These are phyloP conservation scores for Baronia brevicornis DNA, from an alignment of 2,888 invertebrate species.

Conservation along the genomic window DNA sequence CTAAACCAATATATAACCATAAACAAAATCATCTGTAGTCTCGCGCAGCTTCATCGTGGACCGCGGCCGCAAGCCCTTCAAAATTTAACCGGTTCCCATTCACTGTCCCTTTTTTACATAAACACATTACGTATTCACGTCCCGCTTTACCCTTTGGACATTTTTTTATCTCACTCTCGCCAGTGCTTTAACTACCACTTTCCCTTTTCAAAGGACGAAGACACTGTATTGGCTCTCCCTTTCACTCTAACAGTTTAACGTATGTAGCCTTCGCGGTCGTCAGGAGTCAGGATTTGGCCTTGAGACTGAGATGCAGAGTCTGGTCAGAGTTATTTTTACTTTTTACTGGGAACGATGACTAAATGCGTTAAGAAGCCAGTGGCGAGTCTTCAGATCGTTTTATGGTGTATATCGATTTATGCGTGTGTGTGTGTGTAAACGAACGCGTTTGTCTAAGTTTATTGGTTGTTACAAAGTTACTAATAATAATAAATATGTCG, in stretches of 20 bases:
- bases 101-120: constrained; percentile 30
- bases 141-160: constrained; percentile 55
- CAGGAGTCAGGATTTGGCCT: constrained; percentile 65
- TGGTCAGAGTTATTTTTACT: constrained; percentile 69
- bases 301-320: constrained; percentile 66
- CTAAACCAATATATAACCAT: constrained; percentile 57
- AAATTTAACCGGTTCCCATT: constrained; percentile 67
- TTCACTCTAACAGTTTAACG: constrained; percentile 18
- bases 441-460: constrained; percentile 11
- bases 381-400: constrained; percentile 28
- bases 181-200: constrained; percentile 63
- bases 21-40: constrained; percentile 47
- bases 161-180: constrained; percentile 74
- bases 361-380: constrained; percentile 59
- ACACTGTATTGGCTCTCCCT: constrained; percentile 38
- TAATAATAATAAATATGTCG: constrained; percentile 4
- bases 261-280: constrained; percentile 34
- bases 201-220: constrained; percentile 76
- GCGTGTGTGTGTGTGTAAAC: constrained; percentile 15
- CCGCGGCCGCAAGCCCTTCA: constrained; percentile 65
- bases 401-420: constrained; percentile 18
- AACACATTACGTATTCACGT: constrained; percentile 24
- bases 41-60: constrained; percentile 48
- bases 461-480: constrained; percentile 14
- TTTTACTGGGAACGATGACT: constrained; percentile 72